Evolutionary conservation across 2,888 invertebrate species (phyloP).

Genomic region (Pterostichus niger): DNA sequence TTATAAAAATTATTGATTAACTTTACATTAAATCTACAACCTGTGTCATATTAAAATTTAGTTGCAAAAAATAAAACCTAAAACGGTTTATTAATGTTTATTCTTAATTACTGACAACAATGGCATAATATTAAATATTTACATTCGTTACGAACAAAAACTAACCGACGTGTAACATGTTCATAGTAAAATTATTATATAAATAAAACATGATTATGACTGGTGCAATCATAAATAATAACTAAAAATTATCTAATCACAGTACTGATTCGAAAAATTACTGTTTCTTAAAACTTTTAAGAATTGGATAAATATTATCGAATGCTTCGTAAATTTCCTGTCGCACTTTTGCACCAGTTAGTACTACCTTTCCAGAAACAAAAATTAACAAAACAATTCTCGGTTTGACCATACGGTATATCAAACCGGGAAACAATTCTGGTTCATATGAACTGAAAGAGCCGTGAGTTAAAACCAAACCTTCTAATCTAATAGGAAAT

Average conservation of each 20-base stretch:
- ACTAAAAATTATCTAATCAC: slow-evolving; percentile 39
- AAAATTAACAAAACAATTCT: slow-evolving; percentile 90
- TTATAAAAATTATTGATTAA: slow-evolving; percentile 4
- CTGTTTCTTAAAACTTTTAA: slow-evolving; percentile 85
- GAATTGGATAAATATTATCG: slow-evolving; percentile 87
- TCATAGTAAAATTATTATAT: slow-evolving; percentile 10
- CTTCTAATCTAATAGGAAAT: slow-evolving; percentile 90
- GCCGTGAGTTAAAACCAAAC: slow-evolving; percentile 89
- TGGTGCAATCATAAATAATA: background rate
- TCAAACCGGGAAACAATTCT: slow-evolving; percentile 90
- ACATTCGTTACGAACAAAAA: slow-evolving; percentile 10
- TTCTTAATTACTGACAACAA: slow-evolving; percentile 13
- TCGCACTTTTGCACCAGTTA: slow-evolving; percentile 89
- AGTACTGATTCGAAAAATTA: slow-evolving; percentile 11
- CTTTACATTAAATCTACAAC: slow-evolving; percentile 1
- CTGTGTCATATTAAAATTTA: background rate
- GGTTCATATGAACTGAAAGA: slow-evolving; percentile 90
- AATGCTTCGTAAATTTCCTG: slow-evolving; percentile 88
- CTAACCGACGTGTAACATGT: background rate
- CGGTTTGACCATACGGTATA: slow-evolving; percentile 91
- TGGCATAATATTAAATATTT: background rate
- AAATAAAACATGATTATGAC: slow-evolving; percentile 13
- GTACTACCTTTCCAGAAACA: slow-evolving; percentile 91
- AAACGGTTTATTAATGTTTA: slow-evolving; percentile 16
- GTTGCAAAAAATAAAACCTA: slow-evolving; percentile 7